phyloP scores from a whole-genome alignment of 1,140 invertebrate species.

The Ips typographus region DNA sequence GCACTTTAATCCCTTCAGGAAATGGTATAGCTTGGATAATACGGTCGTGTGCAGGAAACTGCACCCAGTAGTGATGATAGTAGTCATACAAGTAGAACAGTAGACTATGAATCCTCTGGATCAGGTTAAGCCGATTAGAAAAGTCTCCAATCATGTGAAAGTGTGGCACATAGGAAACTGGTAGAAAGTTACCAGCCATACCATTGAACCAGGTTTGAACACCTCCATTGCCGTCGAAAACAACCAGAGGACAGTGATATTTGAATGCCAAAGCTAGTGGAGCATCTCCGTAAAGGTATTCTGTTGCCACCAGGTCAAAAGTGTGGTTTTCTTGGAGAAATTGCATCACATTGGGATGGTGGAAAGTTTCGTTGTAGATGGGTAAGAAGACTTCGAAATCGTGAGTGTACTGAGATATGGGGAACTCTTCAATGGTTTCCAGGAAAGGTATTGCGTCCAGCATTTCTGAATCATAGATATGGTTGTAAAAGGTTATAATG shows the following conservation, averaged over 20 bases:
- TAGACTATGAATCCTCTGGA: conserved; percentile 6
- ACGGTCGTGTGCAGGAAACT: conserved; percentile 8
- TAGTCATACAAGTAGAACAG: conserved; percentile 8
- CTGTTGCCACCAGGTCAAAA: conserved; percentile 54
- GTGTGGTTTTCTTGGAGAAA: conserved; percentile 45
- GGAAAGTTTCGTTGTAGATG: not conserved
- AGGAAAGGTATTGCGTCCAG: too few species aligned
- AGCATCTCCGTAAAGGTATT: conserved; percentile 54
- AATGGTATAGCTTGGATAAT: not conserved
- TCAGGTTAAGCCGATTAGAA: not conserved
- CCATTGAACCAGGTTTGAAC: conserved; percentile 8
- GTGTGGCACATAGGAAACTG: conserved; percentile 19
- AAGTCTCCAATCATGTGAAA: conserved; percentile 6
- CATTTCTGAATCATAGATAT: too few species aligned
- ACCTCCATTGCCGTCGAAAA: conserved; percentile 16
- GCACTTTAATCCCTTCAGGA: not conserved
- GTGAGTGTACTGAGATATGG: too few species aligned
- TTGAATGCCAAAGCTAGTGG: conserved; percentile 48
- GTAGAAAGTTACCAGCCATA: conserved; percentile 16
- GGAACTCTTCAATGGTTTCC: too few species aligned
- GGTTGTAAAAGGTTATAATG: too few species aligned
- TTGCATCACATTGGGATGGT: conserved; percentile 33
- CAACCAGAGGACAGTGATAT: conserved; percentile 43
- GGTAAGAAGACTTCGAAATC: too few species aligned
- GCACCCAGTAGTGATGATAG: not conserved